Evolutionary conservation across 1,140 invertebrate species (phyloP), one percentile per base, ranked within the genome.

Genomic region (Apis laboriosa): DNA sequence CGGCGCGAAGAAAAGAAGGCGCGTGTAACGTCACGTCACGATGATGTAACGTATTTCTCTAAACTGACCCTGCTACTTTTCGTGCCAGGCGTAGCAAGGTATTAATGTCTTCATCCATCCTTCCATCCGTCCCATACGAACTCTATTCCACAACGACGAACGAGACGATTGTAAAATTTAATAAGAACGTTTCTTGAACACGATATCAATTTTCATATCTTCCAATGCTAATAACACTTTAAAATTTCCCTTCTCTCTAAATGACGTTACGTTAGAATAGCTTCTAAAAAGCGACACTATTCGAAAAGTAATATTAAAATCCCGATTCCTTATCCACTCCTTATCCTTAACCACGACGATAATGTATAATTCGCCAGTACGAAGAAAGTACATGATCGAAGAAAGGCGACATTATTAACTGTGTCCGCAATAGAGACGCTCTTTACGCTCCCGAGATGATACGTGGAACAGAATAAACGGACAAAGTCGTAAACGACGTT

Each of bases 401-500:
- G 21, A 34, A 43, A 43, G 34, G 5, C 34, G 24, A 21, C 43
- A 63, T 76, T 76, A 81, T 82, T 82, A 82, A 82, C 80, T 34
- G 55, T 28, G 55, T 28, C n/a, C 43, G 56, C 74, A 56, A 68
- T 75, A 70, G 73, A 61, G 61, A 82, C 74, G 34, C 70, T 51
- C 70, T 80, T 72, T 74, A 51, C 53, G 34, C 34, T 60, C 55
- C 77, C 53, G 70, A 73, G 77, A 67, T 74, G 76, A 80, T 84
- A 83, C 81, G 66, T 15, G 56, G 66, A 56, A 77, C 55, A 77
- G 81, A 77, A 73, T 79, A 78, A 77, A 70, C 72, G 86, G 51
- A 74, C 83, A 66, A 84, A 81, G 74, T 71, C 67, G 81, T 84
- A 88, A 82, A 81, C 84, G 80, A 81, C 81, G 80, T 68, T 56